Base-by-base conservation (phyloP, 2,113 vertebrate genomes). In the Macquaria australasica region DNA sequence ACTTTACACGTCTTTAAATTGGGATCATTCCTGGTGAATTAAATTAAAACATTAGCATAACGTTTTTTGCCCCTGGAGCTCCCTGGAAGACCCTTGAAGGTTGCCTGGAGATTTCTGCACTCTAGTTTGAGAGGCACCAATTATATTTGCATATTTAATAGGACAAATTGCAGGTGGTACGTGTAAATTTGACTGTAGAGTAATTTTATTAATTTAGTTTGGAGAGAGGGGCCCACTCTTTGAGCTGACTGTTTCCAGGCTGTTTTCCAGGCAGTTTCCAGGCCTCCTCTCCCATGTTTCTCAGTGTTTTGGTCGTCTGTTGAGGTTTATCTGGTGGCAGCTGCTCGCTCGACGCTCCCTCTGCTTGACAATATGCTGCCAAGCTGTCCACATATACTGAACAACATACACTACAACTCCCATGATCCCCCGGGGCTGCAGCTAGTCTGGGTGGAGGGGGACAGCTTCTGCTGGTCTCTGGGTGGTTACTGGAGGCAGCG, bases 311-410 rank as follows among this genome's bases (percentile, higher is more conserved):
- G 23, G 10, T 62, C 31, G 66, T 89, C 48, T 87, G 85, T 73
- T 48, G 28, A n/a, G 83, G 82, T 89, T 91, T 79, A 83, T 91
- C 82, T 89, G 89, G 50, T 66, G 58, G 88, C 94, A 95, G 91
- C 92, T 92, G 93, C 63, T 92, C 23, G 20, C 41, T 71, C n/a
- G 59, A 45, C 20, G 69, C 84, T 89, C 90, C 89, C 93, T 92
- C 90, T 93, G 93, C 56, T 81, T 82, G 76, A 83, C 90, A 94
- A 92, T 90, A 92, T 94, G 93, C 76, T 88, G 76, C 86, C 89
- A 90, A 87, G 89, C 92, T 90, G 82, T 89, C 84, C 82, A 71
- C 79, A 69, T 37, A 81, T 31, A 84, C 66, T 15, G 58, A 77
- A 77, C 77, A 8, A 37, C 58, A 18, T 58, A 78, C 68, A 88